Percentiles rank a stretch among this genome's conserved stretches.
phyloP scores from a whole-genome alignment of 37 sponge, comb jelly and placozoan species.

The Crambe crambe region DNA sequence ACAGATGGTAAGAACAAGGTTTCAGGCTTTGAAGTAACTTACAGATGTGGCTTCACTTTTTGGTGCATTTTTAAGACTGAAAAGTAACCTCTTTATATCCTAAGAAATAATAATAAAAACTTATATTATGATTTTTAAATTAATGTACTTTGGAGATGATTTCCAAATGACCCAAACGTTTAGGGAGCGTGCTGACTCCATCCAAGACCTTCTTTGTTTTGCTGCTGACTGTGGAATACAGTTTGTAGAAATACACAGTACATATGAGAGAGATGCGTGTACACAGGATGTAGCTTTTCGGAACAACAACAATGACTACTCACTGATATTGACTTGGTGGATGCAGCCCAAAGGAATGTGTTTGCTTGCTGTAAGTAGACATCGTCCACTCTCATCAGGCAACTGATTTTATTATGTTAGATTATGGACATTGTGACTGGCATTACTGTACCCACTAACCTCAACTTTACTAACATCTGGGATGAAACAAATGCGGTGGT shows the following conservation, averaged over 20 bases:
- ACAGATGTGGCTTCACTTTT: constrained; percentile 62
- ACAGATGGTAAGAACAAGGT: background rate
- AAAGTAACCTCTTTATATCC: constrained; percentile 63
- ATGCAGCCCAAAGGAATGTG: constrained; percentile 41
- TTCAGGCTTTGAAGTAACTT: background rate
- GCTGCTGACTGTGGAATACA: constrained; percentile 2
- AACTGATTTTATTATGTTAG: background rate
- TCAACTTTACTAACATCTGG: constrained; percentile 19
- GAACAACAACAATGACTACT: constrained; percentile 18
- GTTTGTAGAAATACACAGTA: background rate
- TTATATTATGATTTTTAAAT: too few species aligned
- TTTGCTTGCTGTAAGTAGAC: constrained; percentile 9
- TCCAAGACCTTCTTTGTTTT: constrained; percentile 40
- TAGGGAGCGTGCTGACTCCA: constrained; percentile 41
- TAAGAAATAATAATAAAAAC: background rate
- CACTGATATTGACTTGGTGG: constrained; percentile 1
- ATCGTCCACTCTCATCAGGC: background rate
- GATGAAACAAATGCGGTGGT: constrained; percentile 49
- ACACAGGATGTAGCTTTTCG: background rate
- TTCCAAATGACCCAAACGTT: constrained; percentile 38
- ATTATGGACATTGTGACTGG: background rate
- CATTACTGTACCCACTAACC: background rate
- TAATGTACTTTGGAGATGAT: constrained; percentile 48
- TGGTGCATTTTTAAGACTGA: constrained; percentile 40
- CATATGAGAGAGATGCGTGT: background rate